Evolutionary conservation across 2,797 vertebrate species (phyloP).

Genomic region (Loris lydekkerianus): DNA sequence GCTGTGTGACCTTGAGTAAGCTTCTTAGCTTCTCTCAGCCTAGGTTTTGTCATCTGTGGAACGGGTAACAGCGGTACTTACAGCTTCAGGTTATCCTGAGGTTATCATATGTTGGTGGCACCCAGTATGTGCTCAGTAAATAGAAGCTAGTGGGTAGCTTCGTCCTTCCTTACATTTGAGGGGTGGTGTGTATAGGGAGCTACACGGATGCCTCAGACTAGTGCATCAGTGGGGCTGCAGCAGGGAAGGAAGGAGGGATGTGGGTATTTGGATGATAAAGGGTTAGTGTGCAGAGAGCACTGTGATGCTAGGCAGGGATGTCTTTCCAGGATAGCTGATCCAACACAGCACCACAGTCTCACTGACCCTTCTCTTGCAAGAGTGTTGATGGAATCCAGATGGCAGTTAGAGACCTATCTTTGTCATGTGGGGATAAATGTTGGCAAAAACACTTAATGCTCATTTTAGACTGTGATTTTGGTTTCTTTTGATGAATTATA

Average conservation of each 20-base stretch:
- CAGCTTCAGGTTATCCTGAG: not conserved
- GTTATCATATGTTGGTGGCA: rapidly evolving
- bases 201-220: rapidly evolving
- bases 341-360: not conserved
- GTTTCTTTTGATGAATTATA: not conserved
- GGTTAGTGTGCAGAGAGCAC: not conserved
- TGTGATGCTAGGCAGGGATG: not conserved
- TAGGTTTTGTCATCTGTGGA: not conserved
- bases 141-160: not conserved
- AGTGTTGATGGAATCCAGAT: not conserved
- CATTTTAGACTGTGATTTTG: not conserved
- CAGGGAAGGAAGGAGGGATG: not conserved
- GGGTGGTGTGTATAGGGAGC: not conserved
- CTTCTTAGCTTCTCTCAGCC: not conserved
- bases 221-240: not conserved
- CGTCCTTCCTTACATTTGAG: not conserved
- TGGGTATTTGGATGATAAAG: not conserved
- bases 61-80: not conserved
- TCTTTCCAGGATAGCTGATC: not conserved
- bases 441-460: constrained; percentile 10
- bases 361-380: not conserved
- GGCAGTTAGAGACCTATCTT: not conserved
- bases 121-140: not conserved
- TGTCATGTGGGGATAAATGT: constrained; percentile 12
- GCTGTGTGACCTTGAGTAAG: not conserved